These are phyloP conservation scores for Acrossocheilus wenchowensis DNA, from an alignment of 2,797 vertebrate genomes.

Conservation along the genomic window DNA sequence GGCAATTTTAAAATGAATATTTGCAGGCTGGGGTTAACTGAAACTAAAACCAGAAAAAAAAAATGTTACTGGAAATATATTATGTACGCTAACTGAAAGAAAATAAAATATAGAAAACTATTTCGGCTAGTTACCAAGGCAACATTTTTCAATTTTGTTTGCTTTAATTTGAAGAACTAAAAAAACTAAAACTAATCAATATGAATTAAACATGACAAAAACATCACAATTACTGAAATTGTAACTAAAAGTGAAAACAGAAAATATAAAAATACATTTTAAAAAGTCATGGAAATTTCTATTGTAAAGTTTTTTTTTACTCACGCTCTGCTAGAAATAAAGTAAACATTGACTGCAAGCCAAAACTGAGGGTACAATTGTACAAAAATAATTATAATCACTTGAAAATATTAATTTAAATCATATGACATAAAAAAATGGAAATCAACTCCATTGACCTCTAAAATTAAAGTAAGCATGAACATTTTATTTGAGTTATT, in stretches of 20 bases:
- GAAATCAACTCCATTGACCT: neutral
- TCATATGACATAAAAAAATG: neutral
- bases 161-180: no score
- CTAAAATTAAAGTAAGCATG: neutral
- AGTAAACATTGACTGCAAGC: neutral
- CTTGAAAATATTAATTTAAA: neutral
- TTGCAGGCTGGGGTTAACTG: neutral
- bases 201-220: no score
- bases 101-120: neutral
- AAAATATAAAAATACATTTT: neutral
- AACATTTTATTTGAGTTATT: no score
- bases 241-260: neutral
- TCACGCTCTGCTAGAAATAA: neutral
- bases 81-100: neutral
- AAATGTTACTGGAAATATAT: no score
- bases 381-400: neutral
- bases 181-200: no score
- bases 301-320: neutral
- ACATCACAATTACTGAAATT: no score
- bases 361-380: neutral
- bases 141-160: no score
- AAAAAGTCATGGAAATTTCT: neutral
- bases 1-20: neutral
- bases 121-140: no score
- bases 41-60: no score